These are phyloP conservation scores for Vidua chalybeata DNA, from an alignment of 2,113 vertebrate species.

Conservation along the genomic window DNA sequence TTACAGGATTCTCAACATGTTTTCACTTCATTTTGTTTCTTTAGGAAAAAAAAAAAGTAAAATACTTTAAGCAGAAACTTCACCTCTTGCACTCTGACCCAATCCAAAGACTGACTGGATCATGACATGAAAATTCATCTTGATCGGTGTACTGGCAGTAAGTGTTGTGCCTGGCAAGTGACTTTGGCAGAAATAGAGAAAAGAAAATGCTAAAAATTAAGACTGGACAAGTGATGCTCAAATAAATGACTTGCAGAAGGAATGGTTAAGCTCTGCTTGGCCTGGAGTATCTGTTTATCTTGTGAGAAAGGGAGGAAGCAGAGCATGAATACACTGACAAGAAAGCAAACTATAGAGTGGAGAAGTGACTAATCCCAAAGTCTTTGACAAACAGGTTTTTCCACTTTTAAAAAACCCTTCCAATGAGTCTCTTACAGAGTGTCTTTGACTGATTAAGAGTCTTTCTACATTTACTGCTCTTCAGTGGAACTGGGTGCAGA, in stretches of 20 bases:
- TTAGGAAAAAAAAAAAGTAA: background rate
- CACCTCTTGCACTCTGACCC: background rate
- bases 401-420: background rate
- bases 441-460: slow-evolving; percentile 33
- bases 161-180: background rate
- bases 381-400: background rate
- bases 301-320: background rate
- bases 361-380: background rate
- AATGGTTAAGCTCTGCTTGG: background rate
- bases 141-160: background rate
- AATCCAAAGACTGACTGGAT: background rate
- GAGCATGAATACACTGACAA: background rate
- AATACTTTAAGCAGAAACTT: background rate
- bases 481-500: background rate
- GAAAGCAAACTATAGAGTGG: background rate
- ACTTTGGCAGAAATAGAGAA: background rate
- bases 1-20: background rate
- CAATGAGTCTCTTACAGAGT: slow-evolving; percentile 1
- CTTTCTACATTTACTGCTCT: slow-evolving; percentile 23
- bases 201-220: background rate
- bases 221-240: background rate
- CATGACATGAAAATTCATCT: background rate
- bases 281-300: background rate
- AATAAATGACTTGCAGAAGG: background rate
- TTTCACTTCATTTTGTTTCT: slow-evolving; percentile 1